These are phyloP conservation scores for Todus mexicanus DNA, from an alignment of 2,797 vertebrate genomes.

Conservation along the genomic window DNA sequence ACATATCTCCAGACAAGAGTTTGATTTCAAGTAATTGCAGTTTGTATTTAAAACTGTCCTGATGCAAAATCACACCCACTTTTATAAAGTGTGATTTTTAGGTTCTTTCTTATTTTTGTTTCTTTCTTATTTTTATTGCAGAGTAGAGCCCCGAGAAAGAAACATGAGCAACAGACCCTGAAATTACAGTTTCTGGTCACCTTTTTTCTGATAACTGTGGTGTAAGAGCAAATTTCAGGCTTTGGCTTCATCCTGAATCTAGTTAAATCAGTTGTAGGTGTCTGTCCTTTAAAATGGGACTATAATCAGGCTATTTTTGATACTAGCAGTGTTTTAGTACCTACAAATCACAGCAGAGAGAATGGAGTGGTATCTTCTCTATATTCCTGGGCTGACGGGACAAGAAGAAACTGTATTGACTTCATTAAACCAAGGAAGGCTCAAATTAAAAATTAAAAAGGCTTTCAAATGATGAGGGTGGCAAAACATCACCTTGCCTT, in stretches of 20 bases:
- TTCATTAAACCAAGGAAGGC: neutral
- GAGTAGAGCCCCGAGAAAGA: neutral
- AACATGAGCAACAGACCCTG: neutral
- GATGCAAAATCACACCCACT: neutral
- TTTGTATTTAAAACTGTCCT: neutral
- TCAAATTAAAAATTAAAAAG: neutral
- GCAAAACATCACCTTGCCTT: rapidly evolving
- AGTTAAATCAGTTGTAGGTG: neutral
- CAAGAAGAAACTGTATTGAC: neutral
- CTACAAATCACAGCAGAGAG: neutral
- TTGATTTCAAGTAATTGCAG: neutral
- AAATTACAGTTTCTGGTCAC: neutral
- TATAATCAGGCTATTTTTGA: neutral
- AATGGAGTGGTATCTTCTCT: neutral
- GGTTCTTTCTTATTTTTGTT: neutral
- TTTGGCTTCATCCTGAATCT: neutral
- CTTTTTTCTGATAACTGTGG: neutral
- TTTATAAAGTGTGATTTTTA: neutral
- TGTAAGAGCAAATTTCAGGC: neutral
- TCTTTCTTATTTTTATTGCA: neutral
- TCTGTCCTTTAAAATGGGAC: neutral
- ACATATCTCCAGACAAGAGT: neutral
- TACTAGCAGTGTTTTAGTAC: neutral
- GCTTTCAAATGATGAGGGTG: neutral
- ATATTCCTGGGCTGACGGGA: neutral